A percentile compares a stretch with the other conserved stretches of the same genome.
Conservation (phyloP, 37 sponge, comb jelly and placozoan genomes). For the Cliona cf. orientalis region DNA sequence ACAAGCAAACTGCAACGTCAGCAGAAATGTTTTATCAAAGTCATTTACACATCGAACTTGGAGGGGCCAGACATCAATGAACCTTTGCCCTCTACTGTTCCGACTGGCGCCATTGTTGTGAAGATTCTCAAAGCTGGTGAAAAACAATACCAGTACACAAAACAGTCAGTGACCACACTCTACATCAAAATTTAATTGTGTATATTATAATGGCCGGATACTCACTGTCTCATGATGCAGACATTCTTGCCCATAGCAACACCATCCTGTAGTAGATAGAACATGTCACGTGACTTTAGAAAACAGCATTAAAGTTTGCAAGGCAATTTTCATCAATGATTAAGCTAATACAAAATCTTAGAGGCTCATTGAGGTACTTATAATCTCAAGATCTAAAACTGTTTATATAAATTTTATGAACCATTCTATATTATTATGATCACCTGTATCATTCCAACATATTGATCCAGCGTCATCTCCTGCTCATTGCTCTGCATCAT, state of each 20-base stretch:
- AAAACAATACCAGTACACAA: neutral
- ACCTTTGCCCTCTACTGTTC: constrained; percentile 40
- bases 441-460: constrained; percentile 69
- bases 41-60: constrained; percentile 58
- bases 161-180: neutral
- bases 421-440: neutral
- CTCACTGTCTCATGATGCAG: constrained; percentile 92
- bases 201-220: neutral
- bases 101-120: no score
- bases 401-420: no score
- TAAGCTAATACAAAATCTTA: no score
- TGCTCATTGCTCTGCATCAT: constrained; percentile 61
- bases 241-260: constrained; percentile 90
- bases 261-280: constrained; percentile 87
- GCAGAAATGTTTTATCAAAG: constrained; percentile 83
- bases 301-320: no score
- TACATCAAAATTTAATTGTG: neutral
- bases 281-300: no score
- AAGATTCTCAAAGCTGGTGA: constrained; percentile 70
- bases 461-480: constrained; percentile 51
- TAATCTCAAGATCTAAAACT: no score
- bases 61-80: constrained; percentile 86
- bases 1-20: constrained; percentile 91
- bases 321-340: no score
- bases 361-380: no score